These are phyloP conservation scores for Piscicola geometra DNA, from an alignment of 2,888 invertebrate species.

Conservation along the genomic window DNA sequence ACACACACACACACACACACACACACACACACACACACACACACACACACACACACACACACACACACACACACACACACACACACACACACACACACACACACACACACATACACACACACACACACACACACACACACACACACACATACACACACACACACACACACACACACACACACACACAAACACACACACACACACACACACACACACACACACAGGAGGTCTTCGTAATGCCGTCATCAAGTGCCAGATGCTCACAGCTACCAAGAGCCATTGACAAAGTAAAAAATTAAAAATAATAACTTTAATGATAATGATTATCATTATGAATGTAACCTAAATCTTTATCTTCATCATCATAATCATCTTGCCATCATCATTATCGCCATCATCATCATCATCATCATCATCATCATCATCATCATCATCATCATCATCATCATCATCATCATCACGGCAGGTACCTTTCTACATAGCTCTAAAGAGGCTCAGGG, in stretches of 20 bases:
- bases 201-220: slow-evolving; percentile 19
- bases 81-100: slow-evolving; percentile 9
- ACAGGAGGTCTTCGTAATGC: slow-evolving; percentile 97
- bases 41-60: too few relatives aligned
- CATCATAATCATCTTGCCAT: too few relatives aligned
- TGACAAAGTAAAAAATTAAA: slow-evolving; percentile 70
- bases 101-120: slow-evolving; percentile 22
- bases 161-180: slow-evolving; percentile 33
- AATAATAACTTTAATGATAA: too few relatives aligned
- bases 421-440: too few relatives aligned
- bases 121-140: slow-evolving; percentile 24
- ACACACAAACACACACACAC: slow-evolving; percentile 13
- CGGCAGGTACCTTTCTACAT: slow-evolving; percentile 74
- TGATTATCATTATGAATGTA: too few relatives aligned
- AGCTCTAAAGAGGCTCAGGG: slow-evolving; percentile 88
- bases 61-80: slow-evolving; percentile 8
- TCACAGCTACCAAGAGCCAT: slow-evolving; percentile 93
- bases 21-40: too few relatives aligned
- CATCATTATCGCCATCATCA: too few relatives aligned
- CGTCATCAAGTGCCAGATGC: slow-evolving; percentile 92
- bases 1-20: too few relatives aligned
- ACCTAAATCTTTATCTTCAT: too few relatives aligned
- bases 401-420: too few relatives aligned
- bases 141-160: slow-evolving; percentile 29
- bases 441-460: too few relatives aligned